Evolutionary conservation across 2,113 vertebrate species (phyloP), one percentile per base, ranked within the genome.

Genomic region (Poeciliopsis turrubarensis): DNA sequence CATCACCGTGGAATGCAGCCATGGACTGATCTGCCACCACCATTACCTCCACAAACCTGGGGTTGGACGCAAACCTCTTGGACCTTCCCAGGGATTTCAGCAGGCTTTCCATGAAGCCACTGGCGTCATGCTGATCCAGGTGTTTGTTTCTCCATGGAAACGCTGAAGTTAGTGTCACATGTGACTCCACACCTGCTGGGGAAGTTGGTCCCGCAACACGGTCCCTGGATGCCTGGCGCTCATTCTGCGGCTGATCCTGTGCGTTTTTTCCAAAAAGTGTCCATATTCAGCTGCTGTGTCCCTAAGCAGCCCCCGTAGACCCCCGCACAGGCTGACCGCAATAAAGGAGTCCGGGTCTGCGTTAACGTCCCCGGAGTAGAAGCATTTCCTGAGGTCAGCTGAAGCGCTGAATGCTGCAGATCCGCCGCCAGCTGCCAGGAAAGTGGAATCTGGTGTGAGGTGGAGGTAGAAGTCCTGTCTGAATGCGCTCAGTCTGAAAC

Each of bases 1-100:
- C 97, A 0, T 94, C 94, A 10, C 97, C 97, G 68, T 99, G 98
- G 92, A 98, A 99, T 83, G 95, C 96, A 60, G 92, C 96, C 98
- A 99, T 99, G 0, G 97, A 97, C 76, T 98, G 96, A 77, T 99
- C 98, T 0, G 97, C 97, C 89, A 99, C 98, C 81, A 98, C 95
- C 86, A 99, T 88, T n/a, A 96, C 98, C 94, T 99, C 98, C 93
- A 99, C 97, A 73, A 96, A 98, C 0, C 97, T 94, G 17, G 97
- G 96, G 26, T 97, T 86, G 2, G 97, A 98, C 41, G 95, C 97
- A 22, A 99, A 99, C 65, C 97, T 93, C 70, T 97, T 97, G 68
- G 96, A 93, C 31, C 98, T 89, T n/a, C 90, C 87, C 39, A 91
- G 81, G 77, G 73, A 91, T 92, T 90, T 70, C 78, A 89, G 27